Conservation (phyloP, 2,797 vertebrate genomes). For the Sebastes flavidus region DNA sequence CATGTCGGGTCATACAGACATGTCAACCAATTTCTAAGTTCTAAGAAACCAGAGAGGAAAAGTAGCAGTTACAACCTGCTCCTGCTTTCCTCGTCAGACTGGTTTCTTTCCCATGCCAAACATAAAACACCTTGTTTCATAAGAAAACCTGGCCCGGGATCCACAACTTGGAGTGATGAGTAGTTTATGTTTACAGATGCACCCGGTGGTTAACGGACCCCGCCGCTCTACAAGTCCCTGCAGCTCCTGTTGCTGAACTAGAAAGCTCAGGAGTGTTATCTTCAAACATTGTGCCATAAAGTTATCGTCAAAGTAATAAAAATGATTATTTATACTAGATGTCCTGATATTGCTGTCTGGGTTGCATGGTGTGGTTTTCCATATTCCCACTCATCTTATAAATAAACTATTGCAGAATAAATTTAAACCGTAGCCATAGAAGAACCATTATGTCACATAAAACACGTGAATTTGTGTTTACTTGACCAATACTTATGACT, state of each 20-base stretch:
- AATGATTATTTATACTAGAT: neutral
- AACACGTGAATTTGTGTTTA: conserved; percentile 9
- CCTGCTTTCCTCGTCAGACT: conserved; percentile 79
- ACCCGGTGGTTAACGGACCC: conserved; percentile 50
- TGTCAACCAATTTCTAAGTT: conserved; percentile 27
- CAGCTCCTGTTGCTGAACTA: conserved; percentile 45
- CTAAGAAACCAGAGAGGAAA: conserved; percentile 65
- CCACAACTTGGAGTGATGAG: conserved; percentile 32
- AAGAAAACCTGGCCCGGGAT: conserved; percentile 36
- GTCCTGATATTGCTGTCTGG: neutral
- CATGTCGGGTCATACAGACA: conserved; percentile 34
- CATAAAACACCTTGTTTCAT: conserved; percentile 46
- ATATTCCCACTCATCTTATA: conserved; percentile 1
- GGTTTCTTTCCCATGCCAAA: conserved; percentile 69
- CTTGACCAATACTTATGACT: conserved; percentile 14
- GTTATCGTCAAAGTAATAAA: neutral
- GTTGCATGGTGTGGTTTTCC: conserved; percentile 5
- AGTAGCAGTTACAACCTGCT: conserved; percentile 75
- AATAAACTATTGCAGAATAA: conserved; percentile 13
- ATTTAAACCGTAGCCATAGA: conserved; percentile 2
- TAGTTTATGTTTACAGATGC: conserved; percentile 69
- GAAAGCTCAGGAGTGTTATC: neutral
- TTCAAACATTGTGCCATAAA: conserved; percentile 3
- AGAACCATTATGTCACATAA: neutral
- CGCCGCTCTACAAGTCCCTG: conserved; percentile 39